Evolutionary conservation across 2,797 vertebrate species (phyloP).

Genomic region (Eulemur coronatus): DNA sequence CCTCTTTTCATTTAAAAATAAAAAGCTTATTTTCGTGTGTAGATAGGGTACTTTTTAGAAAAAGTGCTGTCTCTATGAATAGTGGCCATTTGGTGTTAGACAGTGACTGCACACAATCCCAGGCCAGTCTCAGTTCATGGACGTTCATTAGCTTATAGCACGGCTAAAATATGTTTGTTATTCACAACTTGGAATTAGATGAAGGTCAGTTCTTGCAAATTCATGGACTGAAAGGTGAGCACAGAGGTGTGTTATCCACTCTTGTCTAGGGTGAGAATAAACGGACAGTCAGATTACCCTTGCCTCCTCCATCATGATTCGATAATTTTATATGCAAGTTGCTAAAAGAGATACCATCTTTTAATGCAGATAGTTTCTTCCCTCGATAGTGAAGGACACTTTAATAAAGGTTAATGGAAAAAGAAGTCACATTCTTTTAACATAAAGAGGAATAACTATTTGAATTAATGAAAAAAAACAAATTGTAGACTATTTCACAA

Average conservation of each 20-base stretch:
- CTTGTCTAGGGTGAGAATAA: background rate
- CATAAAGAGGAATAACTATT: background rate
- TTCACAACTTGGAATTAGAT: slow-evolving; percentile 28
- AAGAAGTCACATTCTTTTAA: background rate
- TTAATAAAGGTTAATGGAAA: background rate
- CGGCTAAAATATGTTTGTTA: background rate
- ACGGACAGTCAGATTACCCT: background rate
- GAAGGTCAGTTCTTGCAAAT: background rate
- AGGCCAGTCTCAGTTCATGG: background rate
- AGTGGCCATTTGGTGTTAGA: background rate
- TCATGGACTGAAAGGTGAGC: background rate
- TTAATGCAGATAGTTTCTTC: background rate
- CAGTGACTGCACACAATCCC: background rate
- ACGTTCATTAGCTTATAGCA: background rate
- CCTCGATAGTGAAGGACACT: background rate
- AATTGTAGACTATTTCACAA: background rate
- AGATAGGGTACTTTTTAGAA: background rate
- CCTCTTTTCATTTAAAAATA: slow-evolving; percentile 36
- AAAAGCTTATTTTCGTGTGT: slow-evolving; percentile 39
- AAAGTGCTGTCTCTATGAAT: background rate
- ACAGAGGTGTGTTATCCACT: background rate
- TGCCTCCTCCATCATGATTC: background rate
- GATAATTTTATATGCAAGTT: background rate
- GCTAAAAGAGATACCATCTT: background rate
- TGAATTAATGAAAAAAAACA: background rate